phyloP scores from a whole-genome alignment of 1,140 invertebrate species.

The Mizuhopecten yessoensis region DNA sequence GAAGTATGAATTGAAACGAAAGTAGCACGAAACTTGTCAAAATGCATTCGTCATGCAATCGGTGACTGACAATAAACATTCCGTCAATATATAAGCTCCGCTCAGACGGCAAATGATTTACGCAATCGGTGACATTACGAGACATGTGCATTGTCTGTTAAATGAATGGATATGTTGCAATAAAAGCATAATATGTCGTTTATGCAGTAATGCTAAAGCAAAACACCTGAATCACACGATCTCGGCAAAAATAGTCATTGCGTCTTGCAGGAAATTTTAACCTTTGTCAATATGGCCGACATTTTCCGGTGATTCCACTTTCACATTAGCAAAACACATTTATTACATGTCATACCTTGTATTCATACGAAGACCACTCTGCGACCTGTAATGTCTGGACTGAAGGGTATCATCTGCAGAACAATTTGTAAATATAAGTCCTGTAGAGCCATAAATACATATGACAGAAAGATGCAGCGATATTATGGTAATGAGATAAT shows the following conservation, averaged over 20 bases:
- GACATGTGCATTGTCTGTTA: background rate
- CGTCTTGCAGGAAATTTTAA: slow-evolving; percentile 42
- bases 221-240: background rate
- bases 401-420: background rate
- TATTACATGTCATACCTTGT: slow-evolving; percentile 5
- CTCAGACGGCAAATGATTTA: background rate
- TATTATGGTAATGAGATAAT: slow-evolving; percentile 40
- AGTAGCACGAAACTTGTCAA: background rate
- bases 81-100: background rate
- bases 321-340: slow-evolving; percentile 14
- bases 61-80: slow-evolving; percentile 23
- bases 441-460: slow-evolving; percentile 19
- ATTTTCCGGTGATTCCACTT: slow-evolving; percentile 49
- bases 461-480: slow-evolving; percentile 23
- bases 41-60: slow-evolving; percentile 1
- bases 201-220: background rate
- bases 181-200: background rate
- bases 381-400: background rate
- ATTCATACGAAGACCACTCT: slow-evolving; percentile 5
- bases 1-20: too few species aligned
- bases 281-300: slow-evolving; percentile 47
- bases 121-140: slow-evolving; percentile 14
- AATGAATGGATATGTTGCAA: background rate
- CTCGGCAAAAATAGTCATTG: background rate
- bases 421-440: slow-evolving; percentile 4